These are phyloP conservation scores for Aurelia aurita DNA, from an alignment of 30 jellyfish, hydroid and myxozoan species.

Conservation along the genomic window DNA sequence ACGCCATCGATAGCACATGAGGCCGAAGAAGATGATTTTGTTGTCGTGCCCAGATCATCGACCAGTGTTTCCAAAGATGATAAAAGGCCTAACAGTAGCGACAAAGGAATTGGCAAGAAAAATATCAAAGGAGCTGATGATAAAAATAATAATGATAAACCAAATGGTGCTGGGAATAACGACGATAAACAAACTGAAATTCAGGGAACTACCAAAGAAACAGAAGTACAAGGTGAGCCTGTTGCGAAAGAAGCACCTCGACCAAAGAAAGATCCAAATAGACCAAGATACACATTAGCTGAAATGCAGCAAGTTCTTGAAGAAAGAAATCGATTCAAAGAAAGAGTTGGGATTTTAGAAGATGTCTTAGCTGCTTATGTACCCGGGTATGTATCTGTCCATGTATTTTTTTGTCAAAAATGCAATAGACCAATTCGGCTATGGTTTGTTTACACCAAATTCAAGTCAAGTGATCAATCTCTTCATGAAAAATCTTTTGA, in stretches of 20 bases:
- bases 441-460: too few relatives aligned
- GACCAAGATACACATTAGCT: conserved; percentile 94
- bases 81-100: too few relatives aligned
- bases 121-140: too few relatives aligned
- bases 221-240: background rate
- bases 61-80: too few relatives aligned
- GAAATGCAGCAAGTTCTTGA: conserved; percentile 97
- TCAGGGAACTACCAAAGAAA: background rate
- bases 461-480: too few relatives aligned
- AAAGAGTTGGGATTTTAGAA: conserved; percentile 76
- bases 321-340: conserved; percentile 87
- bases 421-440: background rate
- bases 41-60: conserved; percentile 16
- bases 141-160: background rate
- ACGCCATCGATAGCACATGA: background rate
- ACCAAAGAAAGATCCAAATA: conserved; percentile 88
- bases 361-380: conserved; percentile 81
- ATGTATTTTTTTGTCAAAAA: background rate
- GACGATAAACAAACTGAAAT: background rate
- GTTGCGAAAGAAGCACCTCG: conserved; percentile 23
- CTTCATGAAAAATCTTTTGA: too few relatives aligned
- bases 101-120: too few relatives aligned
- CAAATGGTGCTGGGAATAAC: background rate
- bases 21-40: conserved; percentile 27
- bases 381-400: conserved; percentile 39